Conservation (phyloP, 2,797 vertebrate species). For the Glossophaga mutica region DNA sequence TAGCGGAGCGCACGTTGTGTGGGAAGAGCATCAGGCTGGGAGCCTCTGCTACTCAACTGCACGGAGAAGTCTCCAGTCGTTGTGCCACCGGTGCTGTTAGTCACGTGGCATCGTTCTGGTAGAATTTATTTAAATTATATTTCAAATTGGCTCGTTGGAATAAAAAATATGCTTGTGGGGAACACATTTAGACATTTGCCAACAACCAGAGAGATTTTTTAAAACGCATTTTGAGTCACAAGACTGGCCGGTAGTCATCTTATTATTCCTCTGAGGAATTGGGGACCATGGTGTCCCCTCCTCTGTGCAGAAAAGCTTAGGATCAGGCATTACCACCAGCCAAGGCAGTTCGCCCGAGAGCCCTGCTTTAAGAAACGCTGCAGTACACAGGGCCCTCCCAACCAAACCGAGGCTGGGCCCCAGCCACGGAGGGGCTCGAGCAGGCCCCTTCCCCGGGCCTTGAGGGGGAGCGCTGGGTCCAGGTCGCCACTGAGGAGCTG, state of each 20-base stretch:
- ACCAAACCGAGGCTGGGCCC: fast-evolving
- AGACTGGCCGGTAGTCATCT: constrained; percentile 57
- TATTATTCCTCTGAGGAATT: constrained; percentile 66
- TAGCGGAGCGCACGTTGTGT: constrained; percentile 25
- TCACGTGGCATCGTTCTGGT: constrained; percentile 34
- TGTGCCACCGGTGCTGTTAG: constrained; percentile 46
- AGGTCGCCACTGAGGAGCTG: background rate
- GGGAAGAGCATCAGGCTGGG: constrained; percentile 46
- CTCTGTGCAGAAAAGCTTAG: background rate
- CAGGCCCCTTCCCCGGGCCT: background rate
- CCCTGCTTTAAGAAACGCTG: background rate
- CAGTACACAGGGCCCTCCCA: background rate
- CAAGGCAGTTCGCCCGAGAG: constrained; percentile 28
- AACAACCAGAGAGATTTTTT: constrained; percentile 55
- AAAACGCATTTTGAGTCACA: constrained; percentile 47
- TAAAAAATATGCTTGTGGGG: constrained; percentile 70
- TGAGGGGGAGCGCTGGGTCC: background rate
- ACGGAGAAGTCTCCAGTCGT: background rate
- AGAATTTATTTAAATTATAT: constrained; percentile 66
- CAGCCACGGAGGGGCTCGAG: background rate
- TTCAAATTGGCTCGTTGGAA: constrained; percentile 68
- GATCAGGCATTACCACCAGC: constrained; percentile 47
- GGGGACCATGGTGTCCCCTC: constrained; percentile 42
- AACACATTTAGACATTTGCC: constrained; percentile 73
- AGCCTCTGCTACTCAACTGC: constrained; percentile 29